Base-by-base conservation (phyloP, 2,797 vertebrate genomes). In the Nothura maculosa region DNA sequence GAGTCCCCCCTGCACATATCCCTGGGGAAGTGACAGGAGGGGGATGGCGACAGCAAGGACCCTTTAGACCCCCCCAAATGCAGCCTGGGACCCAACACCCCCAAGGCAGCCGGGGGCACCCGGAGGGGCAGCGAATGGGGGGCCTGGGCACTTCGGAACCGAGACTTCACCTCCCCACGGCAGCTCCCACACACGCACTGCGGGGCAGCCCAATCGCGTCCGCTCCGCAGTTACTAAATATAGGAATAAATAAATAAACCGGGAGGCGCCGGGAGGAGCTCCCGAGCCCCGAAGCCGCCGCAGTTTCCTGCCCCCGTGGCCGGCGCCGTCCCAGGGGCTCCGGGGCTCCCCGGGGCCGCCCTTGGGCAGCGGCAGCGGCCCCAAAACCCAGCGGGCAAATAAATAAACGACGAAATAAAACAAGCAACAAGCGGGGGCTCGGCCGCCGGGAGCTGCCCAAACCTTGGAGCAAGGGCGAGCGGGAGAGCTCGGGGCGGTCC, bases 391-490 rank as follows among this genome's bases (percentile, higher is more conserved):
- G 2, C 38, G 55, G 25, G 34, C 48, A 48, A 5, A 17, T 4
- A 54, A 54, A 54, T 4, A 17, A 7, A 15, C 7, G 47, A n/a
- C 54, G 22, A n/a, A 45, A n/a, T 3, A 9, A 24, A 57, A 27
- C 10, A n/a, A 54, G 16, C 28, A 3, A 19, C 32, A 21, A 7
- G 22, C 3, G 50, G 34, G 79, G 2, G 17, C 48, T 64, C 6
- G 12, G 5, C n/a, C 32, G 50, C 21, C 58, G 24, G 52, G 8
- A n/a, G 47, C 15, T 30, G 87, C 57, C 28, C 96, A 55, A 17
- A 99, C 99, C 99, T 99, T 99, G 98, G 66, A 98, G 98, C 70
- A 99, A 96, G 2, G 98, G 98, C 27, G 96, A 98, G 94, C 98
- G 98, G 66, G 98, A 98, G 54, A 99, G 98, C 92, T 99, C 98